These are phyloP conservation scores for Anneissia japonica DNA, from an alignment of 35 echinoderm and acorn worm species.

Conservation along the genomic window DNA sequence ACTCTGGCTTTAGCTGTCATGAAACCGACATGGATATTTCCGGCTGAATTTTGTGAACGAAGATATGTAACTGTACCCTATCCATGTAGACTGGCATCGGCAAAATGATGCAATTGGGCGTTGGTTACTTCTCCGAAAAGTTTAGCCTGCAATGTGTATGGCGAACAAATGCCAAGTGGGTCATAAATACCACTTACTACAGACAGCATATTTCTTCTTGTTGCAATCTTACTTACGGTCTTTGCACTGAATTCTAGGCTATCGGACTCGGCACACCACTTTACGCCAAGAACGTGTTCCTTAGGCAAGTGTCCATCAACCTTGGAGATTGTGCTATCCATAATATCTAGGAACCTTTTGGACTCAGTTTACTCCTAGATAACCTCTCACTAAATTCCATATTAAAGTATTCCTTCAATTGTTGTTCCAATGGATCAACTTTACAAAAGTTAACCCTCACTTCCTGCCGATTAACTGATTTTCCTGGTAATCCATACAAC, in stretches of 20 bases:
- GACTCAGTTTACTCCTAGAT: not conserved
- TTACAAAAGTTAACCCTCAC: not conserved
- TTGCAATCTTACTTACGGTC: no score
- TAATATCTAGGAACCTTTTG: constrained; percentile 13
- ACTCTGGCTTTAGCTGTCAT: constrained; percentile 42
- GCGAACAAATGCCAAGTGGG: no score
- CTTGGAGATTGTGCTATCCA: not conserved
- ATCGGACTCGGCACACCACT: no score
- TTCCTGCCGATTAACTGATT: not conserved
- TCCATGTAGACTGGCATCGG: constrained; percentile 39
- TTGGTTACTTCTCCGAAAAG: no score
- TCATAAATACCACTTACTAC: no score
- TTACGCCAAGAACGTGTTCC: no score
- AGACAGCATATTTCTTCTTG: no score
- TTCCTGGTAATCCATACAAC: constrained; percentile 29
- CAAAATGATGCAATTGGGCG: constrained; percentile 34
- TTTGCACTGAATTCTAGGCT: no score
- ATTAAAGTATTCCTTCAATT: not conserved
- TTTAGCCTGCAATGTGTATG: no score
- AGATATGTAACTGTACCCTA: constrained; percentile 50
- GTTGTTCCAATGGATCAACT: not conserved
- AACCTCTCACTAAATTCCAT: not conserved
- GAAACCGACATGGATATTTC: constrained; percentile 43
- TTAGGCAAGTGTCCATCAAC: constrained; percentile 24
- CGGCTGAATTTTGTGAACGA: constrained; percentile 11